Evolutionary conservation across 2,888 invertebrate genomes (phyloP).

Genomic region (Altica lythri): DNA sequence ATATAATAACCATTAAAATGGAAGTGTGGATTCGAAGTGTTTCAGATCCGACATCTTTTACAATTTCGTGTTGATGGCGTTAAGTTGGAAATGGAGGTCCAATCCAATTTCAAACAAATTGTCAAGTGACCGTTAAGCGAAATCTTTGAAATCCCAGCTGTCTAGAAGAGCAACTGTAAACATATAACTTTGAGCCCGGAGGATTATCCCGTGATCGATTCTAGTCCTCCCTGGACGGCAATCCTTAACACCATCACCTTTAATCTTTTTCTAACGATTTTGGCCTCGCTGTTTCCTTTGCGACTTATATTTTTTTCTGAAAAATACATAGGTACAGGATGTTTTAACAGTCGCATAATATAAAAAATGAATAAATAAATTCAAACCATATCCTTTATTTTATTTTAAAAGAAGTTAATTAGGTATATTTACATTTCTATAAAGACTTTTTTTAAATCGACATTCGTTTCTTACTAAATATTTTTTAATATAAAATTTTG

Average conservation of each 20-base stretch:
- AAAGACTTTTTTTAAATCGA: no score
- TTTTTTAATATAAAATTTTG: no score
- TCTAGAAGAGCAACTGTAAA: conserved; percentile 52
- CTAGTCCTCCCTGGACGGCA: conserved; percentile 45
- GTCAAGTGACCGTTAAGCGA: conserved; percentile 55
- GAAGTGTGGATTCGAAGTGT: conserved; percentile 17
- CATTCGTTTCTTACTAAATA: no score
- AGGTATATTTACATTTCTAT: no score
- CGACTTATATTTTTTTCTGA: no score
- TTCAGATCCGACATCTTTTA: conserved; percentile 27
- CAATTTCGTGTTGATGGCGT: conserved; percentile 34
- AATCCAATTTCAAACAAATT: conserved; percentile 56
- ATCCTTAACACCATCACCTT: conserved; percentile 43
- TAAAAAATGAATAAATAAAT: no score
- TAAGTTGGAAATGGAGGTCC: conserved; percentile 42
- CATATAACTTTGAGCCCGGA: conserved; percentile 52
- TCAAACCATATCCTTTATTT: no score
- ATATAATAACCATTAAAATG: conserved; percentile 26
- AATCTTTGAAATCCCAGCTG: conserved; percentile 55
- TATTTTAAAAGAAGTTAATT: no score
- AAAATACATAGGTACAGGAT: no score
- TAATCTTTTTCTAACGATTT: conserved; percentile 35
- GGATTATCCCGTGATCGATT: conserved; percentile 55
- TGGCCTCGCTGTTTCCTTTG: conserved; percentile 14
- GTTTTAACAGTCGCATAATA: no score